Conservation (phyloP, 2,797 vertebrate species). For the Astyanax mexicanus region DNA sequence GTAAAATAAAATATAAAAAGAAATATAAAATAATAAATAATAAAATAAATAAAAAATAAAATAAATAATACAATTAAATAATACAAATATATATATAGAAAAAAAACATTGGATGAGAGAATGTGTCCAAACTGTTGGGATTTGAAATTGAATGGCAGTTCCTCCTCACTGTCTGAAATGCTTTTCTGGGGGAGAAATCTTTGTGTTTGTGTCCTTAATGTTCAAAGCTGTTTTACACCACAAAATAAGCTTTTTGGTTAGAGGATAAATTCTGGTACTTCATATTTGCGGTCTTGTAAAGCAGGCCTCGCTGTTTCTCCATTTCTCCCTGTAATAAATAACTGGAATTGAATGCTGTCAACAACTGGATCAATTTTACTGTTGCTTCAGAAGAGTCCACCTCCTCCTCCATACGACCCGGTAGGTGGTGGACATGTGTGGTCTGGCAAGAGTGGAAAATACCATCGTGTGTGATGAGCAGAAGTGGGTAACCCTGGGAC, state of each 20-base stretch:
- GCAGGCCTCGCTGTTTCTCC: neutral
- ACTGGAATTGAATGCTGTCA: neutral
- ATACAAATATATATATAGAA: no score
- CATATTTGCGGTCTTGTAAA: neutral
- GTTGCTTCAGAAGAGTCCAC: neutral
- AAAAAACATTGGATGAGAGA: no score
- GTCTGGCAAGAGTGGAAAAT: neutral
- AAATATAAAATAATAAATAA: no score
- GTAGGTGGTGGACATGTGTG: constrained; percentile 15
- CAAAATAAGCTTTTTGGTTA: neutral
- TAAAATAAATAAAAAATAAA: no score
- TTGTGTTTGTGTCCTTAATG: no score
- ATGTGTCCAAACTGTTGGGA: no score
- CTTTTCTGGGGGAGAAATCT: no score
- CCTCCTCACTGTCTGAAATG: no score
- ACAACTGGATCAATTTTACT: neutral
- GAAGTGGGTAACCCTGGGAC: no score
- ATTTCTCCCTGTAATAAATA: neutral
- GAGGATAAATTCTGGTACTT: neutral
- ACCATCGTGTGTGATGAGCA: neutral
- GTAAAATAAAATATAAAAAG: no score
- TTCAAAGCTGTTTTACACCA: neutral
- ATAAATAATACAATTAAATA: no score
- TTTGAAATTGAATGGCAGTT: no score
- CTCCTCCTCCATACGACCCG: constrained; percentile 25